Evolutionary conservation across 2,888 invertebrate genomes (phyloP).

Genomic region (Ophioninae sp.): DNA sequence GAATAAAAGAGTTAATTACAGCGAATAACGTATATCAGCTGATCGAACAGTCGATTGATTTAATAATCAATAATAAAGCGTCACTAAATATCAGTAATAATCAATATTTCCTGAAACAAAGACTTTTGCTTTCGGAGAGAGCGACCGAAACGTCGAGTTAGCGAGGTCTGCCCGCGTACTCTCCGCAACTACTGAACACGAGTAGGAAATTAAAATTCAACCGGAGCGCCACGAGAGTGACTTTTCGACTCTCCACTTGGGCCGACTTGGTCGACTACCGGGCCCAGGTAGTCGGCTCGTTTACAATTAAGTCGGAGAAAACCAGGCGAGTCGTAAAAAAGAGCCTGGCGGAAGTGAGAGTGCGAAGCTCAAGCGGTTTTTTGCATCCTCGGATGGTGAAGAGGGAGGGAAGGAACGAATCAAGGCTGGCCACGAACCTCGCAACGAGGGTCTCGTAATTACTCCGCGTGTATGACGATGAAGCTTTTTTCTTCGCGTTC

Average conservation of each 20-base stretch:
- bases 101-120: background rate
- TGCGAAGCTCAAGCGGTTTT: slow-evolving; percentile 11
- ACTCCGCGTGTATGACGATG: background rate
- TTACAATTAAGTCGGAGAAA: slow-evolving; percentile 28
- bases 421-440: background rate
- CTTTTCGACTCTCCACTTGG: slow-evolving; percentile 11
- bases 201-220: slow-evolving; percentile 14
- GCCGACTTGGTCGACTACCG: background rate
- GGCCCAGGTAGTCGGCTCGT: slow-evolving; percentile 14
- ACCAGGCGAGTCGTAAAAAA: slow-evolving; percentile 28
- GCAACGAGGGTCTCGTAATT: slow-evolving; percentile 11
- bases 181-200: background rate
- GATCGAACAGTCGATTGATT: background rate
- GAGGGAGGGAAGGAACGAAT: background rate
- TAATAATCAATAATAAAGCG: no score
- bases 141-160: background rate
- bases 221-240: slow-evolving; percentile 4
- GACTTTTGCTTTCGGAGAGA: background rate
- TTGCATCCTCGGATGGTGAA: background rate
- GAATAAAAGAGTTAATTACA: no score
- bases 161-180: background rate
- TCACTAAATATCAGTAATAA: background rate
- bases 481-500: background rate
- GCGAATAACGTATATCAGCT: background rate
- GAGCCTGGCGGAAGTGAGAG: slow-evolving; percentile 18